Evolutionary conservation across 2,113 vertebrate genomes (phyloP), one percentile per base, ranked within the genome.

Genomic region (Paralichthys olivaceus): DNA sequence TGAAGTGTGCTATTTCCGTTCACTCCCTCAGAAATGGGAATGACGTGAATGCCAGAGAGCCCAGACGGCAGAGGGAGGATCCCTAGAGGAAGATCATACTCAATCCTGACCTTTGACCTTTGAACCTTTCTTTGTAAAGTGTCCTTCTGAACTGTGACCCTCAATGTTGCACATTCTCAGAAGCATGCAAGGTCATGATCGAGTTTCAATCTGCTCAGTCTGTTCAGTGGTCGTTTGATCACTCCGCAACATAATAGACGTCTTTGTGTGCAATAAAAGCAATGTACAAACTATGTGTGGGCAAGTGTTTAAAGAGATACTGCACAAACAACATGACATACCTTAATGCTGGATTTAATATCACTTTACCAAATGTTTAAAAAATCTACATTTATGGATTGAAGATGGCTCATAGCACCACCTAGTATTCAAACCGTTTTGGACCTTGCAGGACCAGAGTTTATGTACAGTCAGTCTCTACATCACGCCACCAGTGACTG

Each of bases 1-100:
- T 45, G 67, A 65, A 72, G 71, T 34, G 49, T 26, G 87, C 75
- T 89, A 93, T 93, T 92, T 94, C 86, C 77, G 78, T 75, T 84
- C 72, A 83, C 81, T 90, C 84, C 70, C 78, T 72, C 61, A 20
- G 69, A 81, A 70, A 77, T 72, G 70, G 66, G 37, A 80, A 69
- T 85, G 76, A 75, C 28, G 59, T 84, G 84, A 90, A 87, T 88
- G 72, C 63, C 51, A 25, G 67, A 79, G 32, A 85, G 66, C 64
- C 60, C 72, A 84, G 77, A 79, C 83, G 80, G 77, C 70, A 73
- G 37, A 72, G 81, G 80, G 81, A 81, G 74, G 83, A 83, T 85
- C 86, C 67, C 78, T 25, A 57, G 72, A 85, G 81, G 79, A 90
- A 81, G 68, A 81, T 84, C 73, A 75, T 70, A 62, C 62, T 89